Base-by-base conservation (phyloP, 2,797 vertebrate genomes). In the Ceyx erithaca region DNA sequence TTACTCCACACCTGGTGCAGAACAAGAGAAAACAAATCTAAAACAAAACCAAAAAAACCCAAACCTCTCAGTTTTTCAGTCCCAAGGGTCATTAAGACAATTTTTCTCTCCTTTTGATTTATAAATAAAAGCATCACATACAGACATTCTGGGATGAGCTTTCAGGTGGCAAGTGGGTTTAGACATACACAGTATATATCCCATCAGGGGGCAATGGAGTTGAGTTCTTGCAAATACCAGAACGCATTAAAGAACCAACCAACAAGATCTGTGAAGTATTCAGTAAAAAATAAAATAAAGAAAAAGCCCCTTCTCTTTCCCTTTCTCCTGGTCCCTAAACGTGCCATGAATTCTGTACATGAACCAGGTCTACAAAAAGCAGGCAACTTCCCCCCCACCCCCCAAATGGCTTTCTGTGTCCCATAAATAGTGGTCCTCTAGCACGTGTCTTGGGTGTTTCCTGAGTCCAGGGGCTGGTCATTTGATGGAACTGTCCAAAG, bases 351-450 rank as follows among this genome's bases (percentile, higher is more conserved):
- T 83, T 55, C 82, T 68, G 55, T 64, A 72, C 9, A 33, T 5
- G 72, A 80, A 92, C 13, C 72, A 70, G 71, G 78, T 58, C 63
- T 80, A 51, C 16, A 31, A 40, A 48, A 66, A 92, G 72, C 73
- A 85, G 92, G 64, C 73, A 86, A 83, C 80, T 61, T 68, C 85
- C 73, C 76, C 10, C 17, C 76, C 67, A 33, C 71, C 82, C 71
- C 76, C 10, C 14, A 63, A 87, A 87, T 87, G 67, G 87, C 62
- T 72, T 87, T 94, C 78, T 57, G 51, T 45, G 28, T 85, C 82
- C 69, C 75, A 37, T 76, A 71, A 84, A 79, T 20, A 96, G 84
- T 94, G 90, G 94, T 96, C 95, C 95, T 70, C 72, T 70, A 54
- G 43, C 17, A 26, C 17, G 69, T 87, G 79, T 85, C 22, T 76